These are phyloP conservation scores for Caenorhabditis sp. DNA, from an alignment of 2,888 invertebrate genomes.

Conservation along the genomic window DNA sequence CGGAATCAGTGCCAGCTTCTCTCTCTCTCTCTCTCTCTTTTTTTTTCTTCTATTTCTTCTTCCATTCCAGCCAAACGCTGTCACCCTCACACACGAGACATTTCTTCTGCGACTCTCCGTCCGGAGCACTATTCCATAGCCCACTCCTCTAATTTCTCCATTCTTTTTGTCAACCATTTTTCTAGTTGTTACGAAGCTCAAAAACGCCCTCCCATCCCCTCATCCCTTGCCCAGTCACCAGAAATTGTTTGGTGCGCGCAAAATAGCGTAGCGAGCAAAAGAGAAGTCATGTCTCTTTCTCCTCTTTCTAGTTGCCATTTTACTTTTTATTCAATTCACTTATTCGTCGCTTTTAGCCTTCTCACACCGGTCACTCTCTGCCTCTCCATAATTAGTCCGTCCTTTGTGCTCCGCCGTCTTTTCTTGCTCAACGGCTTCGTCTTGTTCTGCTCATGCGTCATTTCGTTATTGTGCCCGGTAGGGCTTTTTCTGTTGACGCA, in stretches of 20 bases:
- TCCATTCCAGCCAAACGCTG: slow-evolving; percentile 18
- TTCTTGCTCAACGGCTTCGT: slow-evolving; percentile 8
- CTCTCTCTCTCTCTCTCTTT: slow-evolving; percentile 20
- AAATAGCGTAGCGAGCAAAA: slow-evolving; percentile 20
- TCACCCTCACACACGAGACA: slow-evolving; percentile 33
- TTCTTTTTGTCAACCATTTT: slow-evolving; percentile 42
- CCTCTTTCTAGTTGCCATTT: slow-evolving; percentile 43
- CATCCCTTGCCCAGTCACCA: slow-evolving; percentile 12
- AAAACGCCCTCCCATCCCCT: slow-evolving; percentile 15
- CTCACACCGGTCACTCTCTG: slow-evolving; percentile 12
- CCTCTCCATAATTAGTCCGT: slow-evolving; percentile 34
- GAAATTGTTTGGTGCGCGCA: slow-evolving; percentile 40
- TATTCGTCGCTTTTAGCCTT: slow-evolving; percentile 1
- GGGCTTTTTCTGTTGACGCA: slow-evolving; percentile 32
- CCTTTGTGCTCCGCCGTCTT: slow-evolving; percentile 32
- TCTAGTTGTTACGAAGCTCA: slow-evolving; percentile 45
- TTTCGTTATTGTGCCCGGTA: background rate
- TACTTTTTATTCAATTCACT: slow-evolving; percentile 46
- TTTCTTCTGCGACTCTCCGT: slow-evolving; percentile 26
- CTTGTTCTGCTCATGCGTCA: slow-evolving; percentile 13
- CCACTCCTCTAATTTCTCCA: slow-evolving; percentile 30
- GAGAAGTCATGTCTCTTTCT: slow-evolving; percentile 48
- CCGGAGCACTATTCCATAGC: slow-evolving; percentile 1
- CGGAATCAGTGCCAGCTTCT: slow-evolving; percentile 16
- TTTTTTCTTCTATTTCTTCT: slow-evolving; percentile 4